These are phyloP conservation scores for Eutolmus rufibarbis DNA, from an alignment of 2,888 invertebrate species.

Conservation along the genomic window DNA sequence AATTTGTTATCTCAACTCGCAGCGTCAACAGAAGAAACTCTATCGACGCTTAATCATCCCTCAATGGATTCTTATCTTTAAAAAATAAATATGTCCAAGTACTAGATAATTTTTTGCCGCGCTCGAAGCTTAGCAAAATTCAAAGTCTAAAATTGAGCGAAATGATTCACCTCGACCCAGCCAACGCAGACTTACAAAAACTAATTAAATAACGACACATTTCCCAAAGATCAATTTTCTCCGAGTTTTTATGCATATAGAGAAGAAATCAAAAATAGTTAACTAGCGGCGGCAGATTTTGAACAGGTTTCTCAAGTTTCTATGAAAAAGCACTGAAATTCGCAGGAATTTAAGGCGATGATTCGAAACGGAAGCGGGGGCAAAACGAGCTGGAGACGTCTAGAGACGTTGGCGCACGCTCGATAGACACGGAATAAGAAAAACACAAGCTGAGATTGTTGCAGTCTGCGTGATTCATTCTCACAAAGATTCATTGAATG, in stretches of 20 bases:
- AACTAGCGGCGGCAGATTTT: neutral
- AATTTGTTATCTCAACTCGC: neutral
- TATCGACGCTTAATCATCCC: neutral
- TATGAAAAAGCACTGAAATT: neutral
- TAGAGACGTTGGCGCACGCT: neutral
- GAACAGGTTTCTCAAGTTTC: slow-evolving; percentile 23
- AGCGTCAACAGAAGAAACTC: neutral
- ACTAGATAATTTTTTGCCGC: neutral
- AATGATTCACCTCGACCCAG: neutral
- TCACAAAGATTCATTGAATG: neutral
- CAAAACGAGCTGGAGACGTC: neutral
- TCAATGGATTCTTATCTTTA: neutral
- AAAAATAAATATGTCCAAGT: neutral
- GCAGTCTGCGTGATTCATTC: neutral
- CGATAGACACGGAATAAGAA: neutral
- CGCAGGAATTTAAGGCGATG: neutral
- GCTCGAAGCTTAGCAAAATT: neutral
- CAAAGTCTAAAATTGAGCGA: neutral
- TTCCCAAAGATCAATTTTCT: neutral
- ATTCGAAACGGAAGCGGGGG: slow-evolving; percentile 9
- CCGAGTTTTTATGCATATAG: neutral
- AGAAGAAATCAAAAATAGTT: neutral
- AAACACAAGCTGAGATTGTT: neutral
- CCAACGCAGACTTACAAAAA: neutral
- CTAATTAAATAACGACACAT: neutral